These are phyloP conservation scores for Nyctalus aviator DNA, from an alignment of 2,797 vertebrate species.

Conservation along the genomic window DNA sequence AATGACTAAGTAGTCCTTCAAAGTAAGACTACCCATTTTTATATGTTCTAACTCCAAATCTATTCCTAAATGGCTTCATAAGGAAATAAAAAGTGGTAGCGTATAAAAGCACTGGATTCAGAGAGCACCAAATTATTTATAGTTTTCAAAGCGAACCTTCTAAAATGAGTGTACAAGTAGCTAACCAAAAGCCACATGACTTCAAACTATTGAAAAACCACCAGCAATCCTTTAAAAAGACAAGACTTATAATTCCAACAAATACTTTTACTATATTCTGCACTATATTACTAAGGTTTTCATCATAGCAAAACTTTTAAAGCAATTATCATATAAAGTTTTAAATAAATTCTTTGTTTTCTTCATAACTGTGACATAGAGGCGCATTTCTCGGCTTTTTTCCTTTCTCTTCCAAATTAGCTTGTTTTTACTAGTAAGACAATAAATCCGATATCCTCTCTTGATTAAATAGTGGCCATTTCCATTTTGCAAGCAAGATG, in stretches of 20 bases:
- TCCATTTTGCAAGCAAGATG: conserved; percentile 45
- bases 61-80: background rate
- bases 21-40: background rate
- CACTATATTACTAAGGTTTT: background rate
- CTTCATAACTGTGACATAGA: background rate
- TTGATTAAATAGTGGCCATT: conserved; percentile 13
- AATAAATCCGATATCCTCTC: background rate
- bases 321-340: conserved; percentile 43
- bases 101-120: background rate
- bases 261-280: background rate
- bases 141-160: conserved; percentile 34
- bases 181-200: conserved; percentile 46
- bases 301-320: conserved; percentile 42
- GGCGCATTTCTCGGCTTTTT: background rate
- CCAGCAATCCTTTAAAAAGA: conserved; percentile 3
- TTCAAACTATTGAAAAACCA: conserved; percentile 22
- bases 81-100: conserved; percentile 19
- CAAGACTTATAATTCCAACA: background rate
- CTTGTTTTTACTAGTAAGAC: background rate
- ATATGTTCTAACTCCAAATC: background rate
- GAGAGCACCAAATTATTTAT: background rate
- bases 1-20: background rate
- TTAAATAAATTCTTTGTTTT: conserved; percentile 28
- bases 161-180: conserved; percentile 15
- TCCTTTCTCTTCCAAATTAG: conserved; percentile 35